Base-by-base conservation (phyloP, 2,888 invertebrate species). In the Plagiodera versicolora region DNA sequence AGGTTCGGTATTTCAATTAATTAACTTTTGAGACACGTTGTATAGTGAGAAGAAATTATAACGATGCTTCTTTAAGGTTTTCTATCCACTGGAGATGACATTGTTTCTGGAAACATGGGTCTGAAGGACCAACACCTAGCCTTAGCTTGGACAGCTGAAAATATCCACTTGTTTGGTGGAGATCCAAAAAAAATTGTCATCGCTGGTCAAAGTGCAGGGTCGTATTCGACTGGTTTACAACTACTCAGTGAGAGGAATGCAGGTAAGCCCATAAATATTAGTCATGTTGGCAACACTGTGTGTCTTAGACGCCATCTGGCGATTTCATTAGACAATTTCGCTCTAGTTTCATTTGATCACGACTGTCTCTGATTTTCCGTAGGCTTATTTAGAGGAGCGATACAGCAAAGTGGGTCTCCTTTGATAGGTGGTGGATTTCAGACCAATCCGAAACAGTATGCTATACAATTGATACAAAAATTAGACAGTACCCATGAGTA, bases 131-230 rank as follows among this genome's bases (percentile, higher is more conserved):
- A 39, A 32, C 14, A 54, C 1, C 18, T 49, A 1, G 61, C 61
- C 19, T 30, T 58, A 8, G 54, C 53, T 35, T 61, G 61, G 61
- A 51, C 46, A 6, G 17, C 17, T 8, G 28, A 53, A 11, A 61
- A 61, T 32, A 58, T 61, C 10, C 19, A 50, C 35, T 19, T 50
- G 16, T 61, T 61, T 46, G 61, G 54, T 35, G 61, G 61, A 14
- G 55, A 61, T 19, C 17, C 54, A 1, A 32, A 49, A 6, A 58
- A 54, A 47, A 58, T 61, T 35, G 58, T 58, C 3, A 49, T 61
- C 4, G 54, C 45, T 14, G 61, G 58, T 4, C 57, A 61, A 24
- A 61, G 61, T 16, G 58, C 61, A n/a, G 61, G 61, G 0, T 30
- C 58, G 9, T 46, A 49, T 8, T 28, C 61, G 11, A 46, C 46